Percentiles rank a stretch among this genome's conserved stretches.
phyloP scores from a whole-genome alignment of 2,888 invertebrate species.

The Litoditis marina region DNA sequence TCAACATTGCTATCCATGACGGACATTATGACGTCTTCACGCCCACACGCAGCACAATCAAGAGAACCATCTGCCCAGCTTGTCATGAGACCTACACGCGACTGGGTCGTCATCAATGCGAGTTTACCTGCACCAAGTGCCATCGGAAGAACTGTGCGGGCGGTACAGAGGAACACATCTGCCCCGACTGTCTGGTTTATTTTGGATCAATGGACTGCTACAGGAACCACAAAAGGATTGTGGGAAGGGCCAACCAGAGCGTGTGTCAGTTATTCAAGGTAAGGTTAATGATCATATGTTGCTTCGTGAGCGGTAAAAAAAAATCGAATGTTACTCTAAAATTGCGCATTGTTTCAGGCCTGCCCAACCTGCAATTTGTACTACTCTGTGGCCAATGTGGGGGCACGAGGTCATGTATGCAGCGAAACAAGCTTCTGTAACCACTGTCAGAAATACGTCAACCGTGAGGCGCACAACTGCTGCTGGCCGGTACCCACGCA shows the following conservation, averaged over 20 bases:
- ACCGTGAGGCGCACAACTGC: neutral
- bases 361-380: neutral
- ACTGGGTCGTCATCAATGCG: neutral
- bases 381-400: neutral
- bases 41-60: too few relatives aligned
- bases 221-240: neutral
- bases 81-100: neutral
- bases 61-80: too few relatives aligned
- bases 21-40: too few relatives aligned
- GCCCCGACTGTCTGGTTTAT: neutral
- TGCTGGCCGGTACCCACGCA: slow-evolving; percentile 1
- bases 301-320: too few relatives aligned
- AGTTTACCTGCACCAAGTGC: neutral
- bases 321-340: too few relatives aligned
- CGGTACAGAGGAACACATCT: neutral
- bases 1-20: too few relatives aligned
- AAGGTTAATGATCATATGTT: too few relatives aligned
- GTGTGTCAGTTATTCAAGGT: too few relatives aligned
- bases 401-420: neutral
- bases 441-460: neutral
- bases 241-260: too few relatives aligned
- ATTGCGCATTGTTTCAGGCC: neutral
- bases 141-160: neutral
- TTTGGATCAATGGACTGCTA: neutral
- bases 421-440: neutral